Conservation (phyloP, 2,797 vertebrate genomes). For the Aldrovandia affinis region DNA sequence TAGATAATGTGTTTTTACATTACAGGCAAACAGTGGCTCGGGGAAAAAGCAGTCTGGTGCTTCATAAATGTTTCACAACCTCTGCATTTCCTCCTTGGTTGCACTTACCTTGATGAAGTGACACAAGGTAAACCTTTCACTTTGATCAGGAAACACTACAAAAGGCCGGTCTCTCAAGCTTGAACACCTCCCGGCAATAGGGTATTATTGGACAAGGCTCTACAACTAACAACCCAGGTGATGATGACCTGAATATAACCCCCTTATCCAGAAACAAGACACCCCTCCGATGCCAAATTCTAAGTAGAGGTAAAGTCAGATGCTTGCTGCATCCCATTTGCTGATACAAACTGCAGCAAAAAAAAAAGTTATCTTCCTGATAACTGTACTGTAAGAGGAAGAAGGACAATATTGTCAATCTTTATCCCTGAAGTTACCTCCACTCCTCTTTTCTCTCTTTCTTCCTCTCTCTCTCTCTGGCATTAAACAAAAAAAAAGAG, state of each 20-base stretch:
- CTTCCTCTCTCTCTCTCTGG: neutral
- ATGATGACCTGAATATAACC: neutral
- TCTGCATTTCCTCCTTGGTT: neutral
- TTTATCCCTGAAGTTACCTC: neutral
- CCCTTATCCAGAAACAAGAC: neutral
- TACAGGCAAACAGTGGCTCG: neutral
- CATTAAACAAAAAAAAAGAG: constrained; percentile 18
- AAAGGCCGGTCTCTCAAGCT: neutral
- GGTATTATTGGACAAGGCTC: neutral
- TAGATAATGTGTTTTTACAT: neutral
- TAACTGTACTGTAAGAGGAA: neutral
- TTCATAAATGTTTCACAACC: neutral
- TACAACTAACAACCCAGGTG: neutral
- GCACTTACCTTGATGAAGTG: neutral
- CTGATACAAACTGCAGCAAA: neutral
- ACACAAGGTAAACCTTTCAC: neutral
- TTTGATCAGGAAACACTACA: neutral
- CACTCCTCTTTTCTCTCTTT: neutral
- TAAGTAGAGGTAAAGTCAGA: neutral
- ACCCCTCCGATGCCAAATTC: neutral
- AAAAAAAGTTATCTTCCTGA: neutral
- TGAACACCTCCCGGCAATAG: neutral
- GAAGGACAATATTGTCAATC: neutral
- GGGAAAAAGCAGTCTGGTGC: neutral
- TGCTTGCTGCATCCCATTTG: neutral